These are phyloP conservation scores for Oryzias sinensis DNA, from an alignment of 2,797 vertebrate species.

Conservation along the genomic window DNA sequence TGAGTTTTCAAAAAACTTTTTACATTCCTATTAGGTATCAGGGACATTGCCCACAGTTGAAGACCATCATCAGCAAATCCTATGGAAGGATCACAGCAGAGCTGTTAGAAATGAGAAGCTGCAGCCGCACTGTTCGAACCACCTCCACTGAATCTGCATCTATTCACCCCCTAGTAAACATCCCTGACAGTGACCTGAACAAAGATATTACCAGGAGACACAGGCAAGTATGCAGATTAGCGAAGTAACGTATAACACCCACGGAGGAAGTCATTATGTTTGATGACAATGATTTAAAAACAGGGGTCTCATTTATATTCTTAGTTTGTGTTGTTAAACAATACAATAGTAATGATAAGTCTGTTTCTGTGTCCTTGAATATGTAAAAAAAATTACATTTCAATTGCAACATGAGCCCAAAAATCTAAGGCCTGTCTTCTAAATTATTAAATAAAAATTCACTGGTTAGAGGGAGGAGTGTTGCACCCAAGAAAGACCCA, in stretches of 20 bases:
- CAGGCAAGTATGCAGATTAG: conserved; percentile 60
- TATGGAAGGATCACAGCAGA: conserved; percentile 74
- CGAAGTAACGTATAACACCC: neutral
- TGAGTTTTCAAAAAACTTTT: no score
- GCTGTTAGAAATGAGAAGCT: conserved; percentile 58
- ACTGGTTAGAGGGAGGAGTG: neutral
- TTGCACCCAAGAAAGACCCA: neutral
- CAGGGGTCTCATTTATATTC: no score
- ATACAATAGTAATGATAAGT: no score
- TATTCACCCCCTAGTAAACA: neutral
- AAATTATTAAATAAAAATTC: conserved; percentile 25
- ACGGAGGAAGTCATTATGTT: no score
- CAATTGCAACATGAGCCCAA: conserved; percentile 9
- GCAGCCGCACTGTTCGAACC: conserved; percentile 46
- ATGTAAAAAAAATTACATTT: no score
- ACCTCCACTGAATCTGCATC: neutral
- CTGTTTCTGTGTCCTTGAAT: no score
- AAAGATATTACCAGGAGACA: conserved; percentile 79
- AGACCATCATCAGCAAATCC: conserved; percentile 74
- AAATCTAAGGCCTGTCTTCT: conserved; percentile 9
- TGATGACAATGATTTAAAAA: no score
- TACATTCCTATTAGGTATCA: conserved; percentile 45
- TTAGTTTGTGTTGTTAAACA: no score
- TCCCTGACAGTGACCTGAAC: conserved; percentile 19
- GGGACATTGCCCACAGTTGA: conserved; percentile 81